These are phyloP conservation scores for Typhlomys cinereus DNA, from an alignment of 2,113 vertebrate genomes.

Conservation along the genomic window DNA sequence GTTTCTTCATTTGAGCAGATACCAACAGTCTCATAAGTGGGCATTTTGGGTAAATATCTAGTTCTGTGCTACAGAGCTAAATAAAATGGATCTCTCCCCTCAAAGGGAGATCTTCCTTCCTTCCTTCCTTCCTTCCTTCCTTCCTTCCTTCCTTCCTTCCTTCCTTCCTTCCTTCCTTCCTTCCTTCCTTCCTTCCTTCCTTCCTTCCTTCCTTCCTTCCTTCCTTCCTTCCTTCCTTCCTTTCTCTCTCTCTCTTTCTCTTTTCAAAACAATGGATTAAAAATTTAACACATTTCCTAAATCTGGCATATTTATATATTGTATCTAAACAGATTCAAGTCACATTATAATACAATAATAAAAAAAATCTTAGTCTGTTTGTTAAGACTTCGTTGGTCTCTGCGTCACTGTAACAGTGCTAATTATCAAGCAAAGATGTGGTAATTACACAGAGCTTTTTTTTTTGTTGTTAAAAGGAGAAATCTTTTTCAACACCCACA, in stretches of 20 bases:
- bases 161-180: too few relatives aligned
- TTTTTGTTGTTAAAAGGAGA: slow-evolving; percentile 90
- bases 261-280: slow-evolving; percentile 65
- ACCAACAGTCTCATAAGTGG: neutral
- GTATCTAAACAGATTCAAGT: slow-evolving; percentile 80
- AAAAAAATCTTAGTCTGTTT: slow-evolving; percentile 83
- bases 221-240: too few relatives aligned
- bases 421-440: slow-evolving; percentile 94
- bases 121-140: too few relatives aligned
- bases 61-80: slow-evolving; percentile 53
- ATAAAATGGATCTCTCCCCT: slow-evolving; percentile 64
- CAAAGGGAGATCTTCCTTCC: too few relatives aligned
- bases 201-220: too few relatives aligned
- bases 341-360: slow-evolving; percentile 60
- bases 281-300: slow-evolving; percentile 80
- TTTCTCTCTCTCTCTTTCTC: slow-evolving; percentile 54
- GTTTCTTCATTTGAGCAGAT: neutral
- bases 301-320: slow-evolving; percentile 81
- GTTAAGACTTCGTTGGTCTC: slow-evolving; percentile 84
- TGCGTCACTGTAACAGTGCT: slow-evolving; percentile 88
- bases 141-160: too few relatives aligned
- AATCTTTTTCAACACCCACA: slow-evolving; percentile 88
- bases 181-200: too few relatives aligned
- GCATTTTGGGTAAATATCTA: slow-evolving; percentile 41
- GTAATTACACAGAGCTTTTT: slow-evolving; percentile 93